Conservation (phyloP, 2,113 vertebrate genomes). For the Thermophis baileyi region DNA sequence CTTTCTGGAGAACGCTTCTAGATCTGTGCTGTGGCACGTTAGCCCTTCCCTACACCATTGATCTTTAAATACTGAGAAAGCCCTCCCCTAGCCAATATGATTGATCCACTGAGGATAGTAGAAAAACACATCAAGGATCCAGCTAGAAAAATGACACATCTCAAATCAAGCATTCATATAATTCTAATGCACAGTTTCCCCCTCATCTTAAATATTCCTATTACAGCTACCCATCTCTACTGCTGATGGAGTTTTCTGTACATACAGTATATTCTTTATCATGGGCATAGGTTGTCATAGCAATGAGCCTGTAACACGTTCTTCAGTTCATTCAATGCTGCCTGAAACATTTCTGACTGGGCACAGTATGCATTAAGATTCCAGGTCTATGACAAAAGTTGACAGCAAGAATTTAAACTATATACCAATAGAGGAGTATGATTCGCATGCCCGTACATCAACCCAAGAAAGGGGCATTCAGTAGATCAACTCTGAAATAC, state of each 20-base stretch:
- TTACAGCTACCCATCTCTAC: not conserved
- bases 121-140: not conserved
- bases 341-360: not conserved
- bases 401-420: slow-evolving; percentile 1
- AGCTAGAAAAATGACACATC: not conserved
- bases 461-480: not conserved
- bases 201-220: not conserved
- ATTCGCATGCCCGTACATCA: slow-evolving; percentile 1
- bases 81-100: not conserved
- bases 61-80: not conserved
- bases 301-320: not conserved
- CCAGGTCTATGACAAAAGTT: slow-evolving; percentile 29
- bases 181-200: not conserved
- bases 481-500: slow-evolving; percentile 6
- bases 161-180: not conserved
- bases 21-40: not conserved
- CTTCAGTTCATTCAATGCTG: slow-evolving; percentile 1
- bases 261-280: not conserved
- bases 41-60: not conserved
- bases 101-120: not conserved
- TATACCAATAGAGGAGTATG: slow-evolving; percentile 3
- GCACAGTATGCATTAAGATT: not conserved
- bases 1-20: not conserved
- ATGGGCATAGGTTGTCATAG: not conserved
- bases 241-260: not conserved